Base-by-base conservation (phyloP, 1,140 invertebrate species). In the Scaptomyza montana region DNA sequence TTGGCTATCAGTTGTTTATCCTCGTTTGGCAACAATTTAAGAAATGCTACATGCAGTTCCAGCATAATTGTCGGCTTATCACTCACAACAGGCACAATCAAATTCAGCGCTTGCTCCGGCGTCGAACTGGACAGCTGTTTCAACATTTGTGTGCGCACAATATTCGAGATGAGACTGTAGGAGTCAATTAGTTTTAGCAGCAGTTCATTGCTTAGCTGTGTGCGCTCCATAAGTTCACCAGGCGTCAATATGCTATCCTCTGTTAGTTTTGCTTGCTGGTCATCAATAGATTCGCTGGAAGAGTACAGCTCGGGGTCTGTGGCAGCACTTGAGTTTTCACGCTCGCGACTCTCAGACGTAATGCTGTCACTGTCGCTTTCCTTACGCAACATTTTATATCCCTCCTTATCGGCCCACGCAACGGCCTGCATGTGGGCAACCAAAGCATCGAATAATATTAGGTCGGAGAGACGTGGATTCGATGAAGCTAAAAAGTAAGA, bases 361-460 rank as follows among this genome's bases (percentile, higher is more conserved):
- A 43, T 46, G 53, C 77, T 68, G 13, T 87, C 79, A 7, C 36
- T 57, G 30, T 86, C 89, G 25, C 57, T 61, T 1, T 80, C 80
- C 43, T 80, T 78, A 16, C 81, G 75, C 13, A 62, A 59, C 51
- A 81, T 30, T 49, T 91, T 90, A 0, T 64, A 62, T 12, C 90
- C 91, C n/a, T 82, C 82, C 62, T 89, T 91, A 12, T 78, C 80
- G 0, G 91, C 82, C 90, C 90, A 92, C 19, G 78, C 82, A 5
- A 92, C 78, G 5, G 90, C 91, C 50, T 92, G 79, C 89, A 92
- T 89, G 55, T 92, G 90, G 0, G 89, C 86, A 21, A 92, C 69
- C 13, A 92, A 19, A 0, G 89, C 81, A 71, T 92, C 91, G 3
- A 92, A 77, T 0, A 90, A 60, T 9, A 92, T 78, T 1, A 92